Evolutionary conservation across 2,888 invertebrate species (phyloP), one percentile per base, ranked within the genome.

Genomic region (Notodonta dromedarius): DNA sequence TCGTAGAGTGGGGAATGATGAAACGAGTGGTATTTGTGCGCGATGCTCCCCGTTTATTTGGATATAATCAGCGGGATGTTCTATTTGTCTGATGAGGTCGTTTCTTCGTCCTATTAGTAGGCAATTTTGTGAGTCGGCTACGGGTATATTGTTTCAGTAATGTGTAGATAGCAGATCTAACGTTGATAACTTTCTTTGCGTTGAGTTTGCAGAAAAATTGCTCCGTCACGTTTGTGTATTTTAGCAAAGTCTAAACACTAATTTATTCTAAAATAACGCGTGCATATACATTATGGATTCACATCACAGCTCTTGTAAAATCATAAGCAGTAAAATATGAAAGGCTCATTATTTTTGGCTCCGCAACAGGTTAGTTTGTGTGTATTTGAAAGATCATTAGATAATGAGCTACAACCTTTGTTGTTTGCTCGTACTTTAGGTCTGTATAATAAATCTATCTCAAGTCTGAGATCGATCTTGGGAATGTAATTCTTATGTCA

Each of bases 1-100:
- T 62, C 73, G 78, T 79, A 72, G 67, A 66, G 74, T 67, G 79
- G 79, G 79, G 79, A 85, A 87, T 83, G 79, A 82, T 78, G 78
- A 79, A 82, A 84, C 83, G 79, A 78, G 76, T 66, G 69, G 63
- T 70, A 84, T 86, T 84, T 86, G 86, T 84, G 83, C 78, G 78
- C 63, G 62, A 65, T 53, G 69, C 67, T 67, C 54, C 63, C 79
- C 32, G 77, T 79, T 82, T 85, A 78, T 85, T 82, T 83, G 77
- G 74, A 71, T 77, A 76, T 80, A 82, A 82, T 80, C 78, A 79
- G 66, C 63, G 66, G 61, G 66, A 63, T 57, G 73, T 67, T 54
- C 61, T 64, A 39, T 67, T 61, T 59, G 55, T 24, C 69, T 70
- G 70, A 63, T 62, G 54, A 69, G 62, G 46, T 24, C 60, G 57